Conservation (phyloP, 2,113 vertebrate species). For the Tretioscincus oriximinensis region DNA sequence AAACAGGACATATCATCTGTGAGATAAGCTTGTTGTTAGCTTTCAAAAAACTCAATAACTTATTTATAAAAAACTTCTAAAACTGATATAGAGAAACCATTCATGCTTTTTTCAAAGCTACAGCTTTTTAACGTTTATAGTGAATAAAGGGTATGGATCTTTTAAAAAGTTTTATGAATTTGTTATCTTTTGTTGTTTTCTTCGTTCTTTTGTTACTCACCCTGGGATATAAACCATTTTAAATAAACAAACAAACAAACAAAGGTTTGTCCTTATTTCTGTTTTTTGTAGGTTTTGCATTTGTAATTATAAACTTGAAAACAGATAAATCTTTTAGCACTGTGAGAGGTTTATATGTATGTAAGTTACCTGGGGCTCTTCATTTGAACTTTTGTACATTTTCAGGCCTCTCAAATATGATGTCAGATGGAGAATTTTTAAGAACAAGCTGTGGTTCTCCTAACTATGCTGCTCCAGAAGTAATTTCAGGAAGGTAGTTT, state of each 20-base stretch:
- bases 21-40: background rate
- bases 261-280: background rate
- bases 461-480: slow-evolving; percentile 97
- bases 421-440: slow-evolving; percentile 98
- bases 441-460: slow-evolving; percentile 97
- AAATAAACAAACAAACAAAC: too few relatives aligned
- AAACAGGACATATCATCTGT: background rate
- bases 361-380: background rate
- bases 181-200: too few relatives aligned
- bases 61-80: background rate
- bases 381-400: slow-evolving; percentile 52
- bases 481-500: slow-evolving; percentile 96
- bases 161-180: background rate
- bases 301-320: background rate
- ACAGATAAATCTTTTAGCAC: background rate
- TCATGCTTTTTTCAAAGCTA: background rate
- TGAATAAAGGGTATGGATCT: background rate
- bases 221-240: too few relatives aligned
- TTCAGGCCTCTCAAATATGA: slow-evolving; percentile 98
- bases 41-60: background rate
- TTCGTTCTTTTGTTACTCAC: too few relatives aligned
- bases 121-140: background rate
- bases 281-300: background rate
- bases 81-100: background rate
- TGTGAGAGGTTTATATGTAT: slow-evolving; percentile 10